Base-by-base conservation (phyloP, 2,113 vertebrate species). In the Channa maculata region DNA sequence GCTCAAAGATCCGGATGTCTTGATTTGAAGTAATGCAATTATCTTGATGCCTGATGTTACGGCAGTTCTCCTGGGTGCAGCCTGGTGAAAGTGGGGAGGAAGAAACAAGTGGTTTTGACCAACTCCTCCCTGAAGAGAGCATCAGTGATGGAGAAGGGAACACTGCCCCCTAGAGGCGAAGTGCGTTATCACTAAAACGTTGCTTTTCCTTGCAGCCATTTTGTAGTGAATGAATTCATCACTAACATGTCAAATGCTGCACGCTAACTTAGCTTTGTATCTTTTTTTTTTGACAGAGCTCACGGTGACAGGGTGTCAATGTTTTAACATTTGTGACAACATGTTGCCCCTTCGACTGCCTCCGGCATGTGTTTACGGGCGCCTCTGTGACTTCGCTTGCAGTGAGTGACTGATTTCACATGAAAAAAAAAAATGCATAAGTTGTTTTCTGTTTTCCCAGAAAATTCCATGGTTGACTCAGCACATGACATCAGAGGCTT, bases 131-230 rank as follows among this genome's bases (percentile, higher is more conserved):
- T 14, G 13, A 12, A 15, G 43, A 44, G 3, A 65, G 48, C 9
- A 5, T 43, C 10, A 12, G 9, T 2, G 13, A 71, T 80, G 38
- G 45, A 70, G 65, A 79, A 64, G 76, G 69, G 49, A 86, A 85
- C 71, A 80, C 79, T 92, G 89, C 85, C 91, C 89, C 73, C 91
- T 73, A 89, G 68, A 76, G 92, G 85, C 37, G 11, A 61, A 4
- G 59, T 7, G 0, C 1, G 2, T 33, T 4, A 36, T 60, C 1
- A 55, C 34, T 34, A 9, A 54, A 10, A 15, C 54, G 38, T 45
- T 0, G 14, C 37, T 69, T 66, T 46, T 49, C 11, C 46, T 77
- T 79, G 77, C 80, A 89, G 89, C 85, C 87, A 89, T 92, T 92
- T 91, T 90, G 82, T 85, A 68, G 39, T 45, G 43, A 71, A 83